Conservation (phyloP, 1,140 invertebrate species). For the Oreohelix idahoensis region DNA sequence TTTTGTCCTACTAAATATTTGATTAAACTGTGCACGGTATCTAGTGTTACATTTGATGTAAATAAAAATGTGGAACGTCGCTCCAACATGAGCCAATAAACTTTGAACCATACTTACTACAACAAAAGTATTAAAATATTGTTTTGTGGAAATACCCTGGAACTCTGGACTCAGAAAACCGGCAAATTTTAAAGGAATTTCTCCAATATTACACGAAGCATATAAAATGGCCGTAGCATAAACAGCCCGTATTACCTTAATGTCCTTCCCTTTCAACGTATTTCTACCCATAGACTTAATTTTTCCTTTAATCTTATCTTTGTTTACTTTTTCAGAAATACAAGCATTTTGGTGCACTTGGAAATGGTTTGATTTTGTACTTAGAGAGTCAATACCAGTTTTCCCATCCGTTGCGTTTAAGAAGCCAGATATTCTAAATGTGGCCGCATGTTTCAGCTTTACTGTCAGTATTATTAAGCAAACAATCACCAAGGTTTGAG, state of each 20-base stretch:
- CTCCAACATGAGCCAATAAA: not conserved
- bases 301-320: not conserved
- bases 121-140: not conserved
- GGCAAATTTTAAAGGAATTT: not conserved
- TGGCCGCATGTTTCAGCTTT: not conserved
- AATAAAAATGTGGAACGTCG: not conserved
- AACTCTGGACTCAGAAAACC: not conserved
- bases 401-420: not conserved
- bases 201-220: not conserved
- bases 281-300: not conserved
- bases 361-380: not conserved
- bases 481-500: not conserved
- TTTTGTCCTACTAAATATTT: no score
- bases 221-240: not conserved
- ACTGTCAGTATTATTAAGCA: not conserved
- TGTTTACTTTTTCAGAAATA: not conserved
- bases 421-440: not conserved
- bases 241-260: not conserved
- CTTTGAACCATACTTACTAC: not conserved
- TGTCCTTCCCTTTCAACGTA: not conserved
- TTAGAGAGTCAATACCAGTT: not conserved
- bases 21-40: not conserved
- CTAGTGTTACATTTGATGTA: not conserved
- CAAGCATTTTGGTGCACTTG: not conserved
- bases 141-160: not conserved